A percentile compares a stretch with the other conserved stretches of the same genome.
Conservation (phyloP, 1,140 invertebrate genomes). For the Neodiprion pinetum region DNA sequence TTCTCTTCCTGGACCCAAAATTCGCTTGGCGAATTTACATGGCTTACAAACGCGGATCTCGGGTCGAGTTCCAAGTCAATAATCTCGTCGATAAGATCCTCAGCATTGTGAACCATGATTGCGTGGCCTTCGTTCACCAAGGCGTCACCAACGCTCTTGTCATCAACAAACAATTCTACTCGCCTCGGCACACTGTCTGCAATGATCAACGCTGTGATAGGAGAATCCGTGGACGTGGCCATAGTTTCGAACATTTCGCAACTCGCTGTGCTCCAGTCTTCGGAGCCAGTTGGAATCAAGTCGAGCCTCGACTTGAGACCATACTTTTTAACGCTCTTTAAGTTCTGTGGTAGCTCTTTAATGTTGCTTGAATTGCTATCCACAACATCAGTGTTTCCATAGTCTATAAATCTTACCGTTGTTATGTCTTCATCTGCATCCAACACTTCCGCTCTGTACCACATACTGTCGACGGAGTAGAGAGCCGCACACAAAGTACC, state of each 20-base stretch:
- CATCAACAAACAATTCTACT: constrained; percentile 30
- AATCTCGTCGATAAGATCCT: constrained; percentile 47
- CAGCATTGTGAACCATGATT: constrained; percentile 58
- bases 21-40: constrained; percentile 65
- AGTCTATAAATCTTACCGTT: constrained; percentile 83
- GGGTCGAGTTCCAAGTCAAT: constrained; percentile 47
- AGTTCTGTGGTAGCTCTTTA: constrained; percentile 66
- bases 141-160: constrained; percentile 38
- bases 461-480: constrained; percentile 75
- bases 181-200: constrained; percentile 25
- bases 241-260: constrained; percentile 66
- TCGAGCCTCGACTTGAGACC: constrained; percentile 71
- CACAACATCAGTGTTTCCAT: constrained; percentile 78
- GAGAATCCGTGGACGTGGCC: constrained; percentile 49
- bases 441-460: constrained; percentile 84
- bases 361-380: constrained; percentile 65
- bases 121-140: constrained; percentile 56
- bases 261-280: constrained; percentile 72
- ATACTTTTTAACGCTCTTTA: constrained; percentile 62
- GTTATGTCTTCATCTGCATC: constrained; percentile 73
- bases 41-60: constrained; percentile 60
- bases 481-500: constrained; percentile 75
- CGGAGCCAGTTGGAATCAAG: constrained; percentile 66
- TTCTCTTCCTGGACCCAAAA: constrained; percentile 73
- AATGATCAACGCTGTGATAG: constrained; percentile 36